A percentile compares a stretch with the other conserved stretches of the same genome.
Conservation (phyloP, 2,113 vertebrate genomes). For the Megaceryle torquata region DNA sequence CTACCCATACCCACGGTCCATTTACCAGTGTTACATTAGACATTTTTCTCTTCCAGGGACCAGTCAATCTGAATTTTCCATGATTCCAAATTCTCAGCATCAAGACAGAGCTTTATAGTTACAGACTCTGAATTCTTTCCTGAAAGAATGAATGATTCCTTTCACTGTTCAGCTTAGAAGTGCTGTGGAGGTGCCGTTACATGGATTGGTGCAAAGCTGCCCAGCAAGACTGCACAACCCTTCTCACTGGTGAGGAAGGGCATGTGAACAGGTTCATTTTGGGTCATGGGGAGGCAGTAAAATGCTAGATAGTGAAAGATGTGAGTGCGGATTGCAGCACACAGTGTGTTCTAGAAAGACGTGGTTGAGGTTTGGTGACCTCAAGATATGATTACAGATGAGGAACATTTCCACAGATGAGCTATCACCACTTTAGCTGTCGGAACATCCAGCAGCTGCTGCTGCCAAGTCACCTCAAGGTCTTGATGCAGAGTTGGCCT, state of each 20-base stretch:
- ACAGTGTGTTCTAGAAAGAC: not conserved
- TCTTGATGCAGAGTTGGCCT: not conserved
- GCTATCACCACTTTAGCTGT: not conserved
- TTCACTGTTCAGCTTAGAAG: not conserved
- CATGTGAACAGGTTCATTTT: not conserved
- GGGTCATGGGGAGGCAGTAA: not conserved
- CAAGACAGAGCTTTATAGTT: not conserved
- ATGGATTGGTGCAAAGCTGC: not conserved
- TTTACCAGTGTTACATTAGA: not conserved
- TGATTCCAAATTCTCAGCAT: not conserved
- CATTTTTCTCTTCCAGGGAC: not conserved
- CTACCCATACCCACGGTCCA: not conserved
- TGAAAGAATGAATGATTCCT: not conserved
- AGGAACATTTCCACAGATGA: not conserved
- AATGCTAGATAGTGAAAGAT: not conserved
- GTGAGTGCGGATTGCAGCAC: not conserved
- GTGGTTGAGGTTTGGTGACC: not conserved
- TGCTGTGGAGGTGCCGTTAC: not conserved
- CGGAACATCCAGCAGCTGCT: not conserved
- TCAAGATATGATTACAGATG: not conserved
- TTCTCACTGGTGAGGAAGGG: not conserved
- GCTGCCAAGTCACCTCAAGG: not conserved
- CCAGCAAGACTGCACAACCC: not conserved
- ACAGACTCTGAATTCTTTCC: not conserved
- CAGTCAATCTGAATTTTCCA: not conserved